phyloP scores from a whole-genome alignment of 2,113 vertebrate species.

The Trematocara macrostoma region DNA sequence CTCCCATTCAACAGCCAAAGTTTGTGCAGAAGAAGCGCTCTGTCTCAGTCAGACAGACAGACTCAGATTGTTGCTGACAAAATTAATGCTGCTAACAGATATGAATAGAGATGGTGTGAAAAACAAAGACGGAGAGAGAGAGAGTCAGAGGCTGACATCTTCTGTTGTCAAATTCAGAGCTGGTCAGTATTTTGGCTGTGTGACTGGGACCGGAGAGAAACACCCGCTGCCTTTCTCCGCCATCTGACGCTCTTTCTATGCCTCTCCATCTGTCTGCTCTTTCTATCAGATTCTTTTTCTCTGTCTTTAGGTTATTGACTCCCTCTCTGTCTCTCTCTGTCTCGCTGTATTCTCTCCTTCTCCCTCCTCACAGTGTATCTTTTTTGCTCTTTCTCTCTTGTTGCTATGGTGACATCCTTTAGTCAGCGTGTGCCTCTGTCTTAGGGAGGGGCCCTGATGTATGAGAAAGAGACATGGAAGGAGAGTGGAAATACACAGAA shows the following conservation, averaged over 20 bases:
- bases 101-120: slow-evolving; percentile 44
- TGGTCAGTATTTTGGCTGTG: slow-evolving; percentile 40
- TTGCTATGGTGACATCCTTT: slow-evolving; percentile 68
- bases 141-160: slow-evolving; percentile 34
- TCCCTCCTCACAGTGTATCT: slow-evolving; percentile 34
- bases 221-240: slow-evolving; percentile 45
- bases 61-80: slow-evolving; percentile 43
- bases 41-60: slow-evolving; percentile 22
- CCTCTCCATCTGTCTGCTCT: slow-evolving; percentile 56
- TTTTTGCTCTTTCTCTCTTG: slow-evolving; percentile 54
- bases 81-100: slow-evolving; percentile 32
- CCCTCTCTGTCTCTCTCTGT: slow-evolving; percentile 28
- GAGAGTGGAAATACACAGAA: neutral
- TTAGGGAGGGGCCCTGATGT: slow-evolving; percentile 60
- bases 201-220: slow-evolving; percentile 35
- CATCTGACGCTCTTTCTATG: slow-evolving; percentile 56
- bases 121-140: neutral
- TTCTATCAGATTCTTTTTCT: slow-evolving; percentile 46
- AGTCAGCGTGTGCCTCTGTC: slow-evolving; percentile 50
- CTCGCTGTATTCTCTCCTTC: slow-evolving; percentile 37
- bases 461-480: slow-evolving; percentile 36
- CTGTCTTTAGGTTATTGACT: slow-evolving; percentile 57
- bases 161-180: slow-evolving; percentile 45
- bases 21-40: neutral
- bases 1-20: neutral